Conservation (phyloP, 1,140 invertebrate genomes). For the Leptinotarsa texana region DNA sequence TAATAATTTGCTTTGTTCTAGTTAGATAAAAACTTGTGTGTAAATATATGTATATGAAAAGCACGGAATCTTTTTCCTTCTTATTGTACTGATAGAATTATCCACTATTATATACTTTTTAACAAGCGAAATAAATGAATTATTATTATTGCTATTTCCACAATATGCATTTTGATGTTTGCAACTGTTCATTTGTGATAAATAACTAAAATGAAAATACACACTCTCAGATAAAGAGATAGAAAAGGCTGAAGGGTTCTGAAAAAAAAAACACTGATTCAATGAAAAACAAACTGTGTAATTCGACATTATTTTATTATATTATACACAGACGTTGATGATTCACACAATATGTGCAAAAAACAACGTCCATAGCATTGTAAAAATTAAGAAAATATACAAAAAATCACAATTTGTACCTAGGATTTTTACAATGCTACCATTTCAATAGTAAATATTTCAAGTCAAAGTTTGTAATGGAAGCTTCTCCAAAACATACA, state of each 20-base stretch:
- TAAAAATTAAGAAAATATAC: conserved; percentile 41
- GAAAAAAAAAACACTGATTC: neutral
- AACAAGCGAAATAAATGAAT: too few relatives aligned
- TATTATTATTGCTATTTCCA: too few relatives aligned
- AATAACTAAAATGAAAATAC: too few relatives aligned
- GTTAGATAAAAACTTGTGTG: too few relatives aligned
- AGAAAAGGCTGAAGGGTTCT: neutral
- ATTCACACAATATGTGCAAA: conserved; percentile 46
- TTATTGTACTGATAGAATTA: too few relatives aligned
- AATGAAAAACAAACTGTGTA: conserved; percentile 6
- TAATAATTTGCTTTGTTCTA: too few relatives aligned
- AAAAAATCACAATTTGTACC: conserved; percentile 37
- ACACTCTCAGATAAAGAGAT: too few relatives aligned
- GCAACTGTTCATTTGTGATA: too few relatives aligned
- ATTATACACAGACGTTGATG: conserved; percentile 39
- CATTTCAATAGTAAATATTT: conserved; percentile 20
- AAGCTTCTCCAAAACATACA: conserved; percentile 35
- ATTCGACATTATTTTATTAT: conserved; percentile 35
- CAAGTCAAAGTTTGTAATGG: conserved; percentile 17
- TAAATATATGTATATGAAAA: too few relatives aligned
- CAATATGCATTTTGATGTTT: too few relatives aligned
- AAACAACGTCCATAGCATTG: conserved; percentile 36
- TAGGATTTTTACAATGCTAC: conserved; percentile 40
- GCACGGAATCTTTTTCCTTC: too few relatives aligned
- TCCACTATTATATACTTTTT: too few relatives aligned